phyloP scores from a whole-genome alignment of 2,888 invertebrate species.

The Junonia oenone region DNA sequence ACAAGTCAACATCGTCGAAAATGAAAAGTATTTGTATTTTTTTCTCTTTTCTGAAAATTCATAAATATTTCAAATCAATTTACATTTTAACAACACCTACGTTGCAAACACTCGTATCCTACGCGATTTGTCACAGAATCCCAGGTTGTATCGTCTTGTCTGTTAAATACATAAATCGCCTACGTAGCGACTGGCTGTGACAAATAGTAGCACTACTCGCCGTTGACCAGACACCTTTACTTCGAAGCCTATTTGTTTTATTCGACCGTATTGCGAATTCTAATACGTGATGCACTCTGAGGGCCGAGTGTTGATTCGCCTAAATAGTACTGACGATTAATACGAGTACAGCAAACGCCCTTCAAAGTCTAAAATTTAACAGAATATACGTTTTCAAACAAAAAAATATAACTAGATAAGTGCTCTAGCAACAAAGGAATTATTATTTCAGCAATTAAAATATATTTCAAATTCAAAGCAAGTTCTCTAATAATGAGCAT shows the following conservation, averaged over 20 bases:
- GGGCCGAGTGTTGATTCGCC: neutral
- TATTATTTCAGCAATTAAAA: no score
- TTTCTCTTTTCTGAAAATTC: no score
- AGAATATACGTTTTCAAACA: no score
- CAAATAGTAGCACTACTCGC: constrained; percentile 34
- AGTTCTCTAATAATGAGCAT: neutral
- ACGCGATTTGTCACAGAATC: neutral
- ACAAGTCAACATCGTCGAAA: no score
- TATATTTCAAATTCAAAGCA: neutral
- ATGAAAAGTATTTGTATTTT: no score
- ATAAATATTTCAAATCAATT: neutral
- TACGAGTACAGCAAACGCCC: no score
- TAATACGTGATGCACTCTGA: constrained; percentile 1
- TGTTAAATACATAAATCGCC: constrained; percentile 40
- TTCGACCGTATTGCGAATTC: constrained; percentile 11
- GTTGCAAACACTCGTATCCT: neutral
- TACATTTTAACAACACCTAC: neutral
- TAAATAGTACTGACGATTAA: no score
- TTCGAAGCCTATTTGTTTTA: constrained; percentile 20
- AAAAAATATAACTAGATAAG: no score
- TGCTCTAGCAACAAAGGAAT: no score
- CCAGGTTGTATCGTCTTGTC: constrained; percentile 31
- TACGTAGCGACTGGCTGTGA: constrained; percentile 41
- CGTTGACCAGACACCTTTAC: constrained; percentile 22
- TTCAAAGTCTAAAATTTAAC: no score